Conservation (phyloP, 2,888 invertebrate genomes). For the Galerucella pusilla region DNA sequence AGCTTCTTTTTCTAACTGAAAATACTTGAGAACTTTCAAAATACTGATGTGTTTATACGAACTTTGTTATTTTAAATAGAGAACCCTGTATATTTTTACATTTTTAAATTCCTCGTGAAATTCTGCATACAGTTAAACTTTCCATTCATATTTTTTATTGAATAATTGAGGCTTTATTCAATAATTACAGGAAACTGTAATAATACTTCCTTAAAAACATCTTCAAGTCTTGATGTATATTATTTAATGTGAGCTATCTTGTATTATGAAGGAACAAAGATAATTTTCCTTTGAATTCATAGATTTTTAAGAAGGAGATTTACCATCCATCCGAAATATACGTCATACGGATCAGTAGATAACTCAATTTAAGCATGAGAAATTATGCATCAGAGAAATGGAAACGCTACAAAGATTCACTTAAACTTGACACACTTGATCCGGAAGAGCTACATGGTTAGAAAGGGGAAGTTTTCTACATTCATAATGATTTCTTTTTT, state of each 20-base stretch:
- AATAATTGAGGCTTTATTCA: no score
- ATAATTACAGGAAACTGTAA: no score
- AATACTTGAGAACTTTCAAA: no score
- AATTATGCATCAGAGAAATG: constrained; percentile 11
- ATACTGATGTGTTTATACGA: no score
- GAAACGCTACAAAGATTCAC: constrained; percentile 3
- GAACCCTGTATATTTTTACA: no score
- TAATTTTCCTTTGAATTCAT: background rate
- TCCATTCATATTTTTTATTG: no score
- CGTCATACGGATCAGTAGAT: constrained; percentile 11
- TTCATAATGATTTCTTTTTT: background rate
- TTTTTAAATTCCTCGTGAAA: no score
- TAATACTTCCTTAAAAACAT: no score
- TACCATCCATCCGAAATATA: background rate
- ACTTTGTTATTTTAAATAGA: no score
- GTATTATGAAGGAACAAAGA: background rate
- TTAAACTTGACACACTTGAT: constrained; percentile 10
- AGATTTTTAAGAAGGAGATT: background rate
- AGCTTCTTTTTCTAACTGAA: no score
- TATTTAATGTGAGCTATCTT: background rate
- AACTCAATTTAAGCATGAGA: constrained; percentile 11
- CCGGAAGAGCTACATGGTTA: constrained; percentile 1
- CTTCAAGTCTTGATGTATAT: no score
- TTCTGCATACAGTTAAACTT: no score
- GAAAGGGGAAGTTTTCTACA: background rate